Conservation (phyloP, 2,797 vertebrate genomes). For the Cryptoblepharus egeriae region DNA sequence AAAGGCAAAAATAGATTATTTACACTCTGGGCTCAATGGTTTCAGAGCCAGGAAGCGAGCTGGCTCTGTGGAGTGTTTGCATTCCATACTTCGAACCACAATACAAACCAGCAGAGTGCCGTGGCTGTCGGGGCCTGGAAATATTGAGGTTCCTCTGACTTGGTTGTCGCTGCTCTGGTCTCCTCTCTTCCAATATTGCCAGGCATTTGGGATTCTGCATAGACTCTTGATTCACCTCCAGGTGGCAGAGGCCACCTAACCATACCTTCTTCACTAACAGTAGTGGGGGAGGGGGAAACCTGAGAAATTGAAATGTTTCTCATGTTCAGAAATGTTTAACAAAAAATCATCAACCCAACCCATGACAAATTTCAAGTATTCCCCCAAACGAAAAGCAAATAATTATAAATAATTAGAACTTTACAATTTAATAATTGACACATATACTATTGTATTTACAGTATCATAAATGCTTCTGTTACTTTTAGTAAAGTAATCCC, state of each 20-base stretch:
- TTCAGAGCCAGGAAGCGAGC: not conserved
- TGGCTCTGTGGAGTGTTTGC: not conserved
- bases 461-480: constrained; percentile 97
- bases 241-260: constrained; percentile 29
- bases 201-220: not conserved
- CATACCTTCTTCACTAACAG: constrained; percentile 52
- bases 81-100: not conserved
- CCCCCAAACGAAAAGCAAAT: constrained; percentile 81
- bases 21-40: not conserved
- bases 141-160: constrained; percentile 46
- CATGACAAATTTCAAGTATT: constrained; percentile 87
- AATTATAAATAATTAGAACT: constrained; percentile 99
- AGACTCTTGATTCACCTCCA: not conserved
- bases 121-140: constrained; percentile 35
- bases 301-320: constrained; percentile 88
- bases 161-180: not conserved
- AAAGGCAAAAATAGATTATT: constrained; percentile 21
- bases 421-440: constrained; percentile 99
- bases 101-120: not conserved
- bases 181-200: constrained; percentile 33
- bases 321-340: constrained; percentile 71
- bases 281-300: constrained; percentile 78
- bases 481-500: constrained; percentile 98
- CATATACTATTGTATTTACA: constrained; percentile 97
- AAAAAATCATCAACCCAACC: constrained; percentile 79